Evolutionary conservation across 2,888 invertebrate species (phyloP), one percentile per base, ranked within the genome.

Genomic region (Drosophila prostipennis): DNA sequence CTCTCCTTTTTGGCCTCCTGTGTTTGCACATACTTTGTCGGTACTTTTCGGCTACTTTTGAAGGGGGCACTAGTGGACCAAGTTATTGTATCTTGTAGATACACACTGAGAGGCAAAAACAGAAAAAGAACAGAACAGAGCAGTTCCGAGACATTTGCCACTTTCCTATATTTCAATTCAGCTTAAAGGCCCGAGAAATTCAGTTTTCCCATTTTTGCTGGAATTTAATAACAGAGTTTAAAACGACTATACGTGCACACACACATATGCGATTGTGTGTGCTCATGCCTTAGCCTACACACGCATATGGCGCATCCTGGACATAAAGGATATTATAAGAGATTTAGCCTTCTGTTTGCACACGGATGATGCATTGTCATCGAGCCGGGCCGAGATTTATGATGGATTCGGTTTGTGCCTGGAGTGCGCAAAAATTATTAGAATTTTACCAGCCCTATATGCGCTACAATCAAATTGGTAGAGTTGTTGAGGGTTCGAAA

Each of bases 351-450:
- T 80, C 53, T 90, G 90, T 90, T 90, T 90, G 85, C 89, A 74
- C 74, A 89, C 81, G 88, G 90, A 90, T 90, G 90, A 90, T 90
- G 89, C 89, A 90, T 90, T 89, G 90, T 89, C 90, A 89, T 90
- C 90, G 90, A 89, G 89, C 81, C 77, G 86, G 89, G 82, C 84
- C 89, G 88, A 89, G 89, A 89, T 90, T 90, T 90, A 89, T 90
- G 87, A 88, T 84, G 87, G 81, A 79, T 85, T 87, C 83, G 85
- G 87, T 84, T 85, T 87, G 80, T 85, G 83, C 86, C 87, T 84
- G 85, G 82, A 82, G 83, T 76, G 78, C 80, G 82, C 86, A 85
- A 85, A 87, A 87, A 83, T 87, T 85, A 81, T 81, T 83, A 83
- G 85, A 84, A 84, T 87, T 85, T 81, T 77, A 68, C 53, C 77